Evolutionary conservation across 2,113 vertebrate genomes (phyloP).

Genomic region (Galbula dea): DNA sequence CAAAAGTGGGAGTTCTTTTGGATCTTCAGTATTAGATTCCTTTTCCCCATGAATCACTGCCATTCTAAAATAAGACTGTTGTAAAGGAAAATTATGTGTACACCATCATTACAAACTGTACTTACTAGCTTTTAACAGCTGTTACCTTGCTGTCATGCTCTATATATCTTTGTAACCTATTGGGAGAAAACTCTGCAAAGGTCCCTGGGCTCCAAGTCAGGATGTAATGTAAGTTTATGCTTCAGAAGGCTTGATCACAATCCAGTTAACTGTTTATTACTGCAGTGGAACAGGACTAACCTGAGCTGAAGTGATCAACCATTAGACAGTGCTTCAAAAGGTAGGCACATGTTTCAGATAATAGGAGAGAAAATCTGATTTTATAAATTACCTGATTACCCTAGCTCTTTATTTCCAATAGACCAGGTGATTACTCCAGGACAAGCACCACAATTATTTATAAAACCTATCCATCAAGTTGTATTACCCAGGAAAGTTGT

Average conservation of each 20-base stretch:
- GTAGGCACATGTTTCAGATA: background rate
- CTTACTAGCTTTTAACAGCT: background rate
- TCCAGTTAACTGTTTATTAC: background rate
- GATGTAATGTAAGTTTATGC: background rate
- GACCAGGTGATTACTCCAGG: background rate
- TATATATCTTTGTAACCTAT: background rate
- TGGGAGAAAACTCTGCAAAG: background rate
- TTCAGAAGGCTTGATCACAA: background rate
- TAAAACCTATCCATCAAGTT: background rate
- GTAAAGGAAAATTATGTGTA: background rate
- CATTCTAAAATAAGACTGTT: background rate
- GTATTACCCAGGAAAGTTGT: background rate
- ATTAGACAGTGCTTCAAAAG: background rate
- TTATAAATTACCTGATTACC: background rate
- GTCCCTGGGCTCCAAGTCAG: background rate
- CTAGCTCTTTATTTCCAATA: background rate
- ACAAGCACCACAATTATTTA: background rate
- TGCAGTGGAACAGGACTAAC: background rate
- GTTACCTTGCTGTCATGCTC: background rate
- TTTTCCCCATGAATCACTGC: background rate
- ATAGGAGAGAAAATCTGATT: background rate
- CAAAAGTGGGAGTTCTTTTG: background rate
- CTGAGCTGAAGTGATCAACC: background rate
- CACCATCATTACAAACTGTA: background rate
- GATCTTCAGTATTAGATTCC: background rate